phyloP scores from a whole-genome alignment of 2,888 invertebrate genomes.

The Mesoligia furuncula region DNA sequence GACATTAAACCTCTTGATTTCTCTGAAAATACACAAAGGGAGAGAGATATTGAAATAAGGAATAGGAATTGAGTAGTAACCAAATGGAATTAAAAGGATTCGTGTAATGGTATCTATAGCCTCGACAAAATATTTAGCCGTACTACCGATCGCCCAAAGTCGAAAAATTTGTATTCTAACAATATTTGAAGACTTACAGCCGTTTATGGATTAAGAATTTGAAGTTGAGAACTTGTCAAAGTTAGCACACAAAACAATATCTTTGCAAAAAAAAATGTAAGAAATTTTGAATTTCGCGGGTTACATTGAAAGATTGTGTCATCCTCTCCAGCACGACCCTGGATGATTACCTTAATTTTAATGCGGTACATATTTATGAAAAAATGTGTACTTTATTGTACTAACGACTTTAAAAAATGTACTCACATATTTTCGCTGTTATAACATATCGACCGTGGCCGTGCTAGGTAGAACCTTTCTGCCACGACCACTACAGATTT shows the following conservation, averaged over 20 bases:
- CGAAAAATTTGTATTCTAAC: neutral
- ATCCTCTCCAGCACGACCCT: too few species aligned
- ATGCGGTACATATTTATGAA: too few species aligned
- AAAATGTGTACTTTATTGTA: too few species aligned
- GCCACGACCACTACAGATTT: too few species aligned
- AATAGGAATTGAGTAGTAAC: neutral
- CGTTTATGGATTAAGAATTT: neutral
- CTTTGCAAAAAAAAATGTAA: neutral
- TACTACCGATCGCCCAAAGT: neutral
- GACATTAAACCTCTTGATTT: conserved; percentile 34
- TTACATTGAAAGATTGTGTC: neutral
- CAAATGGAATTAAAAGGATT: neutral
- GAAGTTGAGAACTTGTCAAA: neutral
- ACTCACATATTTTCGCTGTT: too few species aligned
- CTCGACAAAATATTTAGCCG: neutral
- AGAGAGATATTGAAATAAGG: neutral
- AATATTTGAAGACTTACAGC: neutral
- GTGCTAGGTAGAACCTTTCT: too few species aligned
- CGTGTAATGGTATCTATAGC: too few species aligned
- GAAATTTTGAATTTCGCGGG: too few species aligned
- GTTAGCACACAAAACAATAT: too few species aligned
- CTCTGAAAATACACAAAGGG: conserved; percentile 49
- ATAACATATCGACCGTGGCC: too few species aligned
- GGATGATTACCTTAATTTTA: too few species aligned
- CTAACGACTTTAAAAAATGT: too few species aligned